Base-by-base conservation (phyloP, 2,888 invertebrate genomes). In the Salticus scenicus region DNA sequence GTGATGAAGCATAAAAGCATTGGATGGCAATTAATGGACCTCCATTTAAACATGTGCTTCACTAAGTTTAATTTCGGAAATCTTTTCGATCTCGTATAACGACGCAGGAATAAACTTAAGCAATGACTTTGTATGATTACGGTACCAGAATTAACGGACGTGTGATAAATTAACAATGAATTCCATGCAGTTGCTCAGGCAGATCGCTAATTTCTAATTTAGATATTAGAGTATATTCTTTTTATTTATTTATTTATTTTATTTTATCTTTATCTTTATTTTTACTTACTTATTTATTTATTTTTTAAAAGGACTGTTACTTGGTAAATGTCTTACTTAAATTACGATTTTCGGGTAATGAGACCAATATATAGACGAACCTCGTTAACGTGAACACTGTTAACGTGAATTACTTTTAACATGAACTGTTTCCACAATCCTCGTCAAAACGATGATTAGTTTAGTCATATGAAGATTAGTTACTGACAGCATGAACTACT, bases 11-110 rank as follows among this genome's bases (percentile, higher is more conserved):
- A 75, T 31, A 64, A 82, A 70, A 41, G 71, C 71, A 71, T 72
- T 64, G 76, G 82, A 82, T 64, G 72, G 77, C 83, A 83, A 83
- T 83, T 83, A 83, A 83, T 83, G 83, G 76, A 67, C 72, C 76
- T 77, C 83, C 77, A 83, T 83, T 83, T 77, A 83, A 83, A 83
- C 83, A 77, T 83, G 77, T 83, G 83, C 83, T 83, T 83, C 77
- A 83, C 77, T 83, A 83, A 77, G 83, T 83, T 83, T 83, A 77
- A 77, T 83, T 83, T 83, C 83, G 57, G 63, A 72, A 77, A 77
- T 83, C 82, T 76, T 83, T 77, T 77, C 81, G 57, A 66, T 73
- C 30, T 42, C 69, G 24, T 24, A 37, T 37, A 27, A 63, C 72
- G 47, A 33, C 69, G 70, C 70, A 33, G 37, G 71, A 71, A 30